A percentile compares a stretch with the other conserved stretches of the same genome.
Evolutionary conservation across 1,140 invertebrate species (phyloP).

Genomic region (Hyles euphorbiae): DNA sequence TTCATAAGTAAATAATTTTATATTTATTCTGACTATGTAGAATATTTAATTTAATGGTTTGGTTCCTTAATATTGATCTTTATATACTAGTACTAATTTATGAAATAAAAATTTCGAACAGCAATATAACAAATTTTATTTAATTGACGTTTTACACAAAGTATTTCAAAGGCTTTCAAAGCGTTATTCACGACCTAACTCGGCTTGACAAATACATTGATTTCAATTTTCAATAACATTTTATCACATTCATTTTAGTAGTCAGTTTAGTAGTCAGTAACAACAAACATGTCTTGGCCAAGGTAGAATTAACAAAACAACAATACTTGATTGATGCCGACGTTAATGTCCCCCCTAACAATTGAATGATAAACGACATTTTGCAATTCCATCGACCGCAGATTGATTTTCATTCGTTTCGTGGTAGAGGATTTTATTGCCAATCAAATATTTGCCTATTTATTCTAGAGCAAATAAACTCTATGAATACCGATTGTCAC

Average conservation of each 20-base stretch:
- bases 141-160: too few species aligned
- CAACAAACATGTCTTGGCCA: constrained; percentile 14
- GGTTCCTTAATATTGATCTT: background rate
- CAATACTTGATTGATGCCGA: constrained; percentile 39
- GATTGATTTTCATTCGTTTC: constrained; percentile 36
- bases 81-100: background rate
- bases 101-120: background rate
- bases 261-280: constrained; percentile 8
- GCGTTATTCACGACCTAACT: too few species aligned
- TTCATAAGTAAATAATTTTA: constrained; percentile 6
- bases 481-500: constrained; percentile 4
- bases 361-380: constrained; percentile 61
- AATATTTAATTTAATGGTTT: background rate
- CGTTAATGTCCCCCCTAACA: constrained; percentile 42
- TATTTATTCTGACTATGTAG: background rate
- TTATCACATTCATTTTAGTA: constrained; percentile 4
- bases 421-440: constrained; percentile 28
- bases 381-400: constrained; percentile 34
- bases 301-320: constrained; percentile 25
- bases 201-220: too few species aligned
- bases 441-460: constrained; percentile 27
- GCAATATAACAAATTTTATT: too few species aligned
- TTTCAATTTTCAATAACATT: background rate
- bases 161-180: too few species aligned
- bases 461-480: constrained; percentile 16